phyloP scores from a whole-genome alignment of 2,113 vertebrate species.

The Heterotilapia buettikoferi region DNA sequence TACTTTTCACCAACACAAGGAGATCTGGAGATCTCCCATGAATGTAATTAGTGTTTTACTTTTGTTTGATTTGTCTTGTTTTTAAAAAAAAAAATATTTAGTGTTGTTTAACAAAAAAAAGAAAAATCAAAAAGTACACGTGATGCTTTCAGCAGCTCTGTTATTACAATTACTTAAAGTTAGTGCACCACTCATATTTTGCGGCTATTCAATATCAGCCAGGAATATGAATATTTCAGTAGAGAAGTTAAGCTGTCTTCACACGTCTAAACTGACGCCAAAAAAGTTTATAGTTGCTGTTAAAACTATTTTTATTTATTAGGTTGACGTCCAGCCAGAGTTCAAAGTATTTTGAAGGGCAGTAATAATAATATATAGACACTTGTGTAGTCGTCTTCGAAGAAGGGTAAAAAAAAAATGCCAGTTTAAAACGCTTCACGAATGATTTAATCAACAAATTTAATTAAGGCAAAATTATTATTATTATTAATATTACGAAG shows the following conservation, averaged over 20 bases:
- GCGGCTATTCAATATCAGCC: neutral
- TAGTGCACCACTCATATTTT: neutral
- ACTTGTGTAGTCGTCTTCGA: rapidly evolving
- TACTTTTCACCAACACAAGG: neutral
- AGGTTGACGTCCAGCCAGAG: neutral
- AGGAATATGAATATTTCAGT: neutral
- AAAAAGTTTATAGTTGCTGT: neutral
- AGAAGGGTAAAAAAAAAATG: neutral
- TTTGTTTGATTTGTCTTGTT: neutral
- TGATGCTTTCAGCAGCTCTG: neutral
- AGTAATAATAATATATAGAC: neutral
- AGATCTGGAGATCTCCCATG: neutral
- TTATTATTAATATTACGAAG: neutral
- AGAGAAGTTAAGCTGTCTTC: neutral
- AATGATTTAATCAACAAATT: neutral
- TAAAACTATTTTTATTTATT: neutral
- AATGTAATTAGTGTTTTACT: neutral
- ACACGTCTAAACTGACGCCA: neutral
- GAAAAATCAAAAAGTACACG: neutral
- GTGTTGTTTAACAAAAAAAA: neutral
- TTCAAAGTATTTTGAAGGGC: neutral
- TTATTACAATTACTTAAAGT: neutral
- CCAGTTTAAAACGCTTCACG: rapidly evolving
- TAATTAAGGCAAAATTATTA: neutral
- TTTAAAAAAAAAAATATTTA: neutral